phyloP scores from a whole-genome alignment of 2,113 vertebrate genomes.

The Leptosomus discolor region DNA sequence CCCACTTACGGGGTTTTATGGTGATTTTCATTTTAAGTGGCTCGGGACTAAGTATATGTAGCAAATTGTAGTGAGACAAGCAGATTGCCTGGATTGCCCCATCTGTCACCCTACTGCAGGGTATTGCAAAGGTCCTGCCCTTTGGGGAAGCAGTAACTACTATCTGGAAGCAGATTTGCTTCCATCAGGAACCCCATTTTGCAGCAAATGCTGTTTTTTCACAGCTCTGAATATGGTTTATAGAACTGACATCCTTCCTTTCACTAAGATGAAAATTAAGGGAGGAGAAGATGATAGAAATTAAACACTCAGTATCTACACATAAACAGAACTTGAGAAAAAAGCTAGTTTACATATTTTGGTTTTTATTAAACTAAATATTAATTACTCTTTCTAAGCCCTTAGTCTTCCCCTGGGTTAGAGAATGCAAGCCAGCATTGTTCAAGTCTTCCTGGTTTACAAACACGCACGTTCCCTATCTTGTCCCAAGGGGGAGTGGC shows the following conservation, averaged over 20 bases:
- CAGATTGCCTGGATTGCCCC: neutral
- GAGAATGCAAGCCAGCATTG: neutral
- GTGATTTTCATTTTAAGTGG: neutral
- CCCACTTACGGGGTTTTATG: rapidly evolving
- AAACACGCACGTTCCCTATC: neutral
- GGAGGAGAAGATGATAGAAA: neutral
- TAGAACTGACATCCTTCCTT: neutral
- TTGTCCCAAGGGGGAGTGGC: neutral
- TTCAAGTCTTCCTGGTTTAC: neutral
- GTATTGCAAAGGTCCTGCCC: neutral
- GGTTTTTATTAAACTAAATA: neutral
- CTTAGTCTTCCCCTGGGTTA: neutral
- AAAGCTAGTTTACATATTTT: neutral
- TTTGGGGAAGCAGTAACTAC: neutral
- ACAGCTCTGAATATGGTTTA: neutral
- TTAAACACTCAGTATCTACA: neutral
- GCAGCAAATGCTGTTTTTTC: neutral
- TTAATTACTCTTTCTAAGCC: neutral
- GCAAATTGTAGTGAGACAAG: neutral
- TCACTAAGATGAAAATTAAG: neutral
- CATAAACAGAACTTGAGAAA: neutral
- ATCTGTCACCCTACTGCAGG: neutral
- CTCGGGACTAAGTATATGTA: neutral
- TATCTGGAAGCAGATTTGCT: neutral
- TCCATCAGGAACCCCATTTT: neutral